Conservation (phyloP, 2,113 vertebrate species). For the Syngnathus floridae region DNA sequence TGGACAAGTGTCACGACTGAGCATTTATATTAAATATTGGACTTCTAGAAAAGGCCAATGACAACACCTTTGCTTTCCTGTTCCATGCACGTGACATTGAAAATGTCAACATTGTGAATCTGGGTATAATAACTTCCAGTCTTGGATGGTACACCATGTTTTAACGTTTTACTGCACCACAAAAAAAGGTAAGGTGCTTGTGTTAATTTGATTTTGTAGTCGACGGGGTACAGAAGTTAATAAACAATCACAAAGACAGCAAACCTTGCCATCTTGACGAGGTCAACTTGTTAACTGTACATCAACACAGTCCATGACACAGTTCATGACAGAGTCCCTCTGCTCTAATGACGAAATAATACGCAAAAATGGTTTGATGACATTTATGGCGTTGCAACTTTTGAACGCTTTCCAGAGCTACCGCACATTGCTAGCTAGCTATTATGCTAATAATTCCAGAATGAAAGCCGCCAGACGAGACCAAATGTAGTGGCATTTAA, state of each 20-base stretch:
- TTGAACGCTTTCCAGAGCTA: constrained; percentile 17
- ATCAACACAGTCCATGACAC: too few relatives aligned
- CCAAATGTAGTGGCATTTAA: background rate
- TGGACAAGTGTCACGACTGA: background rate
- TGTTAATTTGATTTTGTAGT: background rate
- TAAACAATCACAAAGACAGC: background rate
- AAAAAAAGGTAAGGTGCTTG: background rate
- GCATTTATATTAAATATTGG: background rate
- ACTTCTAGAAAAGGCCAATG: background rate
- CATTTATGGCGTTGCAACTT: constrained; percentile 40
- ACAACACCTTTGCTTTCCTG: background rate
- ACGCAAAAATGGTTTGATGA: background rate
- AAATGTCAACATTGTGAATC: background rate
- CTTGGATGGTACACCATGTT: background rate
- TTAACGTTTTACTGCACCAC: background rate
- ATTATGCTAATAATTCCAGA: constrained; percentile 26
- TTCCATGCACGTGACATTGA: background rate
- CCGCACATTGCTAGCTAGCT: constrained; percentile 48
- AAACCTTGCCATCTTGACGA: background rate
- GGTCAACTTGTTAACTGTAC: background rate
- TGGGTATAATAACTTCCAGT: background rate
- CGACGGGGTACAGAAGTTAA: background rate
- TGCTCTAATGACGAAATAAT: background rate
- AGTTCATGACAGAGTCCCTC: background rate
- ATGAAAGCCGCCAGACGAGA: background rate